Evolutionary conservation across 2,888 invertebrate species (phyloP), one percentile per base, ranked within the genome.

Genomic region (Meganola albula): DNA sequence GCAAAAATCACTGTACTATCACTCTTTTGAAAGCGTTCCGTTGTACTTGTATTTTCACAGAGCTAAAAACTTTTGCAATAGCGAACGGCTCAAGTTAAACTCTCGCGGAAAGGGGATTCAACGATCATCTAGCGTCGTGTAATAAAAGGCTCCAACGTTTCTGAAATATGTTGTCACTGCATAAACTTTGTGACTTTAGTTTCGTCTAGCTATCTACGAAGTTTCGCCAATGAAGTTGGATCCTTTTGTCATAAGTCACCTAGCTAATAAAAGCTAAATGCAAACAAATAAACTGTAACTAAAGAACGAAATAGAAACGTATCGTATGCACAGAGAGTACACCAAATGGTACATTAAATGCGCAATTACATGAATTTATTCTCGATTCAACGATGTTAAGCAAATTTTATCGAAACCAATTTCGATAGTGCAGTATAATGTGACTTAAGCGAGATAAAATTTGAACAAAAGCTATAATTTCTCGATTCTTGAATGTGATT

Each of bases 131-230:
- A 62, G 60, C 71, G 63, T 47, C 62, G 66, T 75, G 73, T 77
- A 82, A 83, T 83, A 83, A 79, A 82, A 78, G 68, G 69, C 72
- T 16, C 54, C 53, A 58, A 53, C 68, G 68, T 74, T 74, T 61
- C 63, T 74, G 69, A 80, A 80, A 83, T 83, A 82, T 84, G 80
- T 83, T 74, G 82, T 82, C 83, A 79, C 78, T 77, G 78, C 72
- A 78, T 79, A 77, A 83, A 80, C 59, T 83, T 84, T 83, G 84
- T 69, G 79, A 74, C 61, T 76, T 74, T 74, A 77, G 79, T 76
- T 79, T 67, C 59, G 63, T 67, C 64, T 71, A 59, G 64, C 57
- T 59, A 70, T 65, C 71, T 53, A 67, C 67, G 53, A 74, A 74
- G 53, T 71, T 74, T 64, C 40, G 40, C 44, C 29, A 32, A 14